Conservation (phyloP, 53 echinoderm and acorn worm species). For the Patiria pectinifera region DNA sequence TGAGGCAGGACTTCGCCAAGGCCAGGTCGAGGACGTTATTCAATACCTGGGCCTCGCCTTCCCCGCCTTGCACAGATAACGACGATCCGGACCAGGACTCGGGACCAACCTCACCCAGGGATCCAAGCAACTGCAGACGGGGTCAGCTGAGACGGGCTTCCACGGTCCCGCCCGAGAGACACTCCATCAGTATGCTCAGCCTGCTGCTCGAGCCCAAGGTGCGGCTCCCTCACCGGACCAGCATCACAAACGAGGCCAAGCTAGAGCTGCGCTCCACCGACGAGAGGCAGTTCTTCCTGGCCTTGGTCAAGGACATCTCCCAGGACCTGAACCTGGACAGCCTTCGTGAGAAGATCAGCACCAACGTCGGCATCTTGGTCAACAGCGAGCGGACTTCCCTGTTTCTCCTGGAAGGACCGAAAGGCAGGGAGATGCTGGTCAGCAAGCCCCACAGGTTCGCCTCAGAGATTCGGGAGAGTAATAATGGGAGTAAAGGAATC, state of each 20-base stretch:
- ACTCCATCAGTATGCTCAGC: slow-evolving; percentile 84
- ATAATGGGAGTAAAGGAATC: slow-evolving; percentile 15
- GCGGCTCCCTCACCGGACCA: slow-evolving; percentile 83
- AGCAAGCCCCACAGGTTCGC: slow-evolving; percentile 64
- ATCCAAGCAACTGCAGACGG: slow-evolving; percentile 73
- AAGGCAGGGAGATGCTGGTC: slow-evolving; percentile 81
- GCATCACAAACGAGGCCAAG: slow-evolving; percentile 91
- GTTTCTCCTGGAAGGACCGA: slow-evolving; percentile 93
- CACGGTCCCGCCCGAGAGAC: slow-evolving; percentile 88
- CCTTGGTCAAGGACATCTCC: slow-evolving; percentile 96
- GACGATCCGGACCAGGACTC: slow-evolving; percentile 63
- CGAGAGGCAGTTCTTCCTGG: slow-evolving; percentile 95
- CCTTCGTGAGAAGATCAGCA: slow-evolving; percentile 79
- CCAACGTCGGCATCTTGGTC: slow-evolving; percentile 88
- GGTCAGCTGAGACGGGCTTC: slow-evolving; percentile 88
- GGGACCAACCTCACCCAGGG: slow-evolving; percentile 81
- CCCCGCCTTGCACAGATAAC: slow-evolving; percentile 47
- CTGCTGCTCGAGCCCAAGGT: slow-evolving; percentile 88
- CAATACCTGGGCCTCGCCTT: slow-evolving; percentile 88
- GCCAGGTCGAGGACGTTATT: slow-evolving; percentile 92
- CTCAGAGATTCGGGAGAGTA: slow-evolving; percentile 62
- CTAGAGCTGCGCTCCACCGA: slow-evolving; percentile 86
- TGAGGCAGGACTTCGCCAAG: slow-evolving; percentile 95
- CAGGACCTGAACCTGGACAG: slow-evolving; percentile 92
- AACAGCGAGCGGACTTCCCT: slow-evolving; percentile 80